These are phyloP conservation scores for Neocrepidodera transversa DNA, from an alignment of 2,888 invertebrate species.

Conservation along the genomic window DNA sequence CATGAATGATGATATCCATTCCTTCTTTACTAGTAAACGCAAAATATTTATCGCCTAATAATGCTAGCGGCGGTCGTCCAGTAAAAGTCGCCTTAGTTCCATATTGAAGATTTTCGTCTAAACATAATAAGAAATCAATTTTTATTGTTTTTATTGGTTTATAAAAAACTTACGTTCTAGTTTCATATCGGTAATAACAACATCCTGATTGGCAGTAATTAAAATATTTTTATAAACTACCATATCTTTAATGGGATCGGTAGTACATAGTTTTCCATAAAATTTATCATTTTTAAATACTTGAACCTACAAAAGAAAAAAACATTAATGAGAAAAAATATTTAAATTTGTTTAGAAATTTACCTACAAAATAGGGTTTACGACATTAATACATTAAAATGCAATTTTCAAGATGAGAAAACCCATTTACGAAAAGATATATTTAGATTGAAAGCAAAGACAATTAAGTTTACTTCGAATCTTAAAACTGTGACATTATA, in stretches of 20 bases:
- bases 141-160: background rate
- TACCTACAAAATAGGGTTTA: too few relatives aligned
- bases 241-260: constrained; percentile 71
- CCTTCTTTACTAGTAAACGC: constrained; percentile 64
- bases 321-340: too few relatives aligned
- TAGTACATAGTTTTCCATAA: constrained; percentile 57
- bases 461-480: too few relatives aligned
- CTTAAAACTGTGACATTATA: too few relatives aligned
- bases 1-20: constrained; percentile 65
- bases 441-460: too few relatives aligned
- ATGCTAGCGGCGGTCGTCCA: constrained; percentile 65
- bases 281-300: constrained; percentile 65
- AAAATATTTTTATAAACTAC: constrained; percentile 63
- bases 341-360: too few relatives aligned
- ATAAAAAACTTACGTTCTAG: constrained; percentile 55
- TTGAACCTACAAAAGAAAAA: constrained; percentile 60
- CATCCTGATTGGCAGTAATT: constrained; percentile 69
- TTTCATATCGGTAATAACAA: constrained; percentile 68
- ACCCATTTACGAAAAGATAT: too few relatives aligned
- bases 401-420: too few relatives aligned
- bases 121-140: too few relatives aligned
- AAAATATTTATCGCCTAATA: constrained; percentile 55
- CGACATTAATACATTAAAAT: too few relatives aligned
- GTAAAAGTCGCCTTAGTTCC: constrained; percentile 63
- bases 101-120: constrained; percentile 43